Percentiles rank a stretch among this genome's conserved stretches.
phyloP scores from a whole-genome alignment of 2,888 invertebrate genomes.

The Neoitamus cyanurus region DNA sequence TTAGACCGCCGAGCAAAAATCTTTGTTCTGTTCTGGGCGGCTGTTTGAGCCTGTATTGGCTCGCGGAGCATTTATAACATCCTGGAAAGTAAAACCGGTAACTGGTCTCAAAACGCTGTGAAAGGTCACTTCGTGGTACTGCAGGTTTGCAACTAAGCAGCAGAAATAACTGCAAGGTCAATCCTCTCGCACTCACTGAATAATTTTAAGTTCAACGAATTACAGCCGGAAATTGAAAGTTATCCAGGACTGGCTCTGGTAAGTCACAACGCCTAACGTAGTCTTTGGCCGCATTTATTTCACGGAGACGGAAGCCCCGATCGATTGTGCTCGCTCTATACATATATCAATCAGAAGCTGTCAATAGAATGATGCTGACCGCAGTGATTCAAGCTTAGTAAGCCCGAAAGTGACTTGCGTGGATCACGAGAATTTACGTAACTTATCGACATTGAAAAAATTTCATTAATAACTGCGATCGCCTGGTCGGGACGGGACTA shows the following conservation, averaged over 20 bases:
- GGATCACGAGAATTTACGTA: background rate
- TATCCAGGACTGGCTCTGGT: background rate
- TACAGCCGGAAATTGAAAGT: background rate
- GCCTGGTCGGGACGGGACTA: background rate
- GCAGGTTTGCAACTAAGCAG: background rate
- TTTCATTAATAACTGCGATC: background rate
- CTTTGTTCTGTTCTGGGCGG: background rate
- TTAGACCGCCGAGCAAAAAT: background rate
- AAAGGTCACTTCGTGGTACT: background rate
- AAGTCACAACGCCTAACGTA: background rate
- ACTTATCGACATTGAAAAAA: background rate
- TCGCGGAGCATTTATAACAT: background rate
- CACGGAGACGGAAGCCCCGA: background rate
- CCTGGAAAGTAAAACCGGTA: conserved; percentile 1
- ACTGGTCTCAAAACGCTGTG: background rate
- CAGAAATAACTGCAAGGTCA: background rate
- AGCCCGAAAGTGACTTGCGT: background rate
- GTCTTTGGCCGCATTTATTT: background rate
- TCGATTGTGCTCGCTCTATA: background rate
- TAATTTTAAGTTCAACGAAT: background rate
- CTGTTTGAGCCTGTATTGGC: background rate
- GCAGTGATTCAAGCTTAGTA: background rate
- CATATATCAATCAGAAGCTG: background rate
- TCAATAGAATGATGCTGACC: background rate
- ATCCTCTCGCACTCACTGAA: conserved; percentile 5